Base-by-base conservation (phyloP, 1,140 invertebrate genomes). In the Bilobella aurantiaca region DNA sequence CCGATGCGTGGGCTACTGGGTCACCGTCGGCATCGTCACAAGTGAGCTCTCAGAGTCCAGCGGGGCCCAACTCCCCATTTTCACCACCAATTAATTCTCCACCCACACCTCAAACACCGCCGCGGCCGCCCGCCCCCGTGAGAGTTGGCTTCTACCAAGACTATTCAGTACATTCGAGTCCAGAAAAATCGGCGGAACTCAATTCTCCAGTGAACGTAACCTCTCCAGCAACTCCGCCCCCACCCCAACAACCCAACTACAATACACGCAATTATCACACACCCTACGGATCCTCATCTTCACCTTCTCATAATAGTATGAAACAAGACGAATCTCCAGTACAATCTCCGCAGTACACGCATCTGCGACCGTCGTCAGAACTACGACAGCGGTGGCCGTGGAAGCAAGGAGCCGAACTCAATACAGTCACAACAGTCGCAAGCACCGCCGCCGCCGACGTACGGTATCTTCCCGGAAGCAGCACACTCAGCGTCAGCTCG, bases 111-210 rank as follows among this genome's bases (percentile, higher is more conserved):
- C 65, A 68, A 59, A 69, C 68, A 16, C 68, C 71, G 1, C 68
- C 71, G 14, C 30, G 65, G 27, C 68, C 70, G 1, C 49, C 32
- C 3, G 67, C 31, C n/a, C 70, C 71, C 0, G 71, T 72, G 16
- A 53, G 71, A 3, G 71, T 72, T 23, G 71, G 71, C 12, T 72
- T 72, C 58, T 72, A 72, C 61, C 71, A 72, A 47, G 71, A 69
- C 62, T 65, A 68, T 8, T 70, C 66, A 42, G 31, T 61, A n/a
- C 63, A 72, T 60, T 69, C 71, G 63, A 72, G 71, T 69, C 71
- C 71, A 14, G 71, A 72, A 23, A 72, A 72, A 60, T 21, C 64
- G 16, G 63, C 53, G 8, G 49, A 53, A 32, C 57, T 60, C 8
- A 70, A 70, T 56, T n/a, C n/a, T n/a, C n/a, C n/a, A n/a, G n/a